Evolutionary conservation across 2,113 vertebrate genomes (phyloP).

Genomic region (Acanthochromis polyacanthus): DNA sequence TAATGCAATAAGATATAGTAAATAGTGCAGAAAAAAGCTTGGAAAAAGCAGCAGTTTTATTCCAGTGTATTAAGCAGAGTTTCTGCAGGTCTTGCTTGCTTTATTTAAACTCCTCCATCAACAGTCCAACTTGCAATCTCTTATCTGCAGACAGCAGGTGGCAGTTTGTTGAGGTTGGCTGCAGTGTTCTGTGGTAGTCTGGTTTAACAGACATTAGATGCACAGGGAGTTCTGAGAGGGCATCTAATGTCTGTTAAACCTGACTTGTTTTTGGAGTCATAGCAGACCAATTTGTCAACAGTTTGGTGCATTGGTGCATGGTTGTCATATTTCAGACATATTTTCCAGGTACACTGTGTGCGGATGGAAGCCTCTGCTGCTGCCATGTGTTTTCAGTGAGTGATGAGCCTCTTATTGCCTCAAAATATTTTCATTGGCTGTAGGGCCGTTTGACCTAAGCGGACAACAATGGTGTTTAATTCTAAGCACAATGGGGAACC

Average conservation of each 20-base stretch:
- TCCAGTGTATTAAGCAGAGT: background rate
- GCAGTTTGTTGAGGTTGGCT: conserved; percentile 66
- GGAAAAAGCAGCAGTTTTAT: background rate
- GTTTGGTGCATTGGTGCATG: conserved; percentile 12
- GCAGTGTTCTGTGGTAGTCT: background rate
- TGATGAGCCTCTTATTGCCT: conserved; percentile 41
- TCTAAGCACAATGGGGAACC: background rate
- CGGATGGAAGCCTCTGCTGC: conserved; percentile 21
- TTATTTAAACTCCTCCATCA: too few relatives aligned
- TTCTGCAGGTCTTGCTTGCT: too few relatives aligned
- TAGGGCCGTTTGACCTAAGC: conserved; percentile 28
- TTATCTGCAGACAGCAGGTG: conserved; percentile 46
- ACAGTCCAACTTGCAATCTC: conserved; percentile 7
- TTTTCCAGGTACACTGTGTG: conserved; percentile 49
- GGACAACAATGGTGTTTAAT: conserved; percentile 5
- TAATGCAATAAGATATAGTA: background rate
- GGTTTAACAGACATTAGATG: conserved; percentile 39
- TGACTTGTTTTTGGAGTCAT: conserved; percentile 45
- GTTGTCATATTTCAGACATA: conserved; percentile 34
- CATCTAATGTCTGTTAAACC: too few relatives aligned
- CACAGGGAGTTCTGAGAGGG: conserved; percentile 16
- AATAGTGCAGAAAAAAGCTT: background rate
- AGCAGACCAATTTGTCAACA: conserved; percentile 59
- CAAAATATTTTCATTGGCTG: conserved; percentile 69
- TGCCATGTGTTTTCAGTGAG: conserved; percentile 43